These are phyloP conservation scores for Vidua chalybeata DNA, from an alignment of 2,113 vertebrate genomes.

Conservation along the genomic window DNA sequence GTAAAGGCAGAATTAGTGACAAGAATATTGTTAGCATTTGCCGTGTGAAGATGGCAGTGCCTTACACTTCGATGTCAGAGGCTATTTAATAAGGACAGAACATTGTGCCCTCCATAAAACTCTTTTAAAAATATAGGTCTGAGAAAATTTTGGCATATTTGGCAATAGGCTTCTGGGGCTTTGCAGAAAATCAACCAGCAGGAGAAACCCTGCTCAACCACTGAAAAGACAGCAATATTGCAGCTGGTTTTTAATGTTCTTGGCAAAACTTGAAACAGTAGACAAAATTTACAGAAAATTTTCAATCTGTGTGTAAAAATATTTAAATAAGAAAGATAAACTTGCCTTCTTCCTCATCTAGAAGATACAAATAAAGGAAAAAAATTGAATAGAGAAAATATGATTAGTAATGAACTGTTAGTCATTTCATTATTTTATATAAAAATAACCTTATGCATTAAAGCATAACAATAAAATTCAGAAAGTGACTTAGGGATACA, in stretches of 20 bases:
- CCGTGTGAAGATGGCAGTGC: not conserved
- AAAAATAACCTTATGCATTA: conserved; percentile 3
- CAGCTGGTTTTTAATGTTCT: not conserved
- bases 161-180: not conserved
- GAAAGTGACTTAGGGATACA: not conserved
- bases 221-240: not conserved
- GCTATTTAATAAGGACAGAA: not conserved
- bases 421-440: conserved; percentile 50
- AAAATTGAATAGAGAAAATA: conserved; percentile 73
- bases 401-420: conserved; percentile 70
- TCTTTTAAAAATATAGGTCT: not conserved
- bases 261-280: not conserved
- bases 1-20: not conserved
- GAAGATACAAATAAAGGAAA: conserved; percentile 74
- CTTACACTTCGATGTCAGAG: not conserved
- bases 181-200: not conserved
- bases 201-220: not conserved
- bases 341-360: conserved; percentile 95
- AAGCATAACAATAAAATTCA: not conserved
- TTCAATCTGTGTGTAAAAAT: conserved; percentile 7
- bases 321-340: conserved; percentile 70
- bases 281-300: not conserved
- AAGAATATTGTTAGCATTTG: not conserved
- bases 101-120: not conserved
- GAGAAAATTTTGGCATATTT: not conserved